phyloP scores from a whole-genome alignment of 2,113 vertebrate species.

The Prionailurus bengalensis region DNA sequence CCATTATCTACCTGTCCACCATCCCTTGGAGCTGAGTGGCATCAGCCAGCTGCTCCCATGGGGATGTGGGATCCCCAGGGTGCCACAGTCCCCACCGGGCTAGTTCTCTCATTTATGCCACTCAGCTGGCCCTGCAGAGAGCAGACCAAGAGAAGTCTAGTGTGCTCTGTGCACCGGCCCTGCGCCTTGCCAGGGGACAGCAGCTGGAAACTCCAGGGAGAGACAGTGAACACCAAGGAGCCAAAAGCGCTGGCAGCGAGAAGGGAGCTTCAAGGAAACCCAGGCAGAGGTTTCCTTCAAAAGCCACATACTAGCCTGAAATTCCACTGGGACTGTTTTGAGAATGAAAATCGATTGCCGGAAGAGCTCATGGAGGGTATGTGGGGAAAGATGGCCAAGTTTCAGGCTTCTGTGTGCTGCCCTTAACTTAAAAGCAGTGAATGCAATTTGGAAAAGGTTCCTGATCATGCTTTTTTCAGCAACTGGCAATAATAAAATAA shows the following conservation, averaged over 20 bases:
- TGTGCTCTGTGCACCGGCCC: rapidly evolving
- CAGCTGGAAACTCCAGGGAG: neutral
- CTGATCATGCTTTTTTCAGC: neutral
- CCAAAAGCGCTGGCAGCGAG: neutral
- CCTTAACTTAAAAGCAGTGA: neutral
- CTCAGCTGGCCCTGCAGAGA: neutral
- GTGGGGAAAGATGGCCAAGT: neutral
- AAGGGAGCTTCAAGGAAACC: constrained; percentile 59
- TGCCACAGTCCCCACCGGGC: neutral
- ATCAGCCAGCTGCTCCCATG: neutral
- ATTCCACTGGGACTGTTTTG: neutral
- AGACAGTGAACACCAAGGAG: neutral
- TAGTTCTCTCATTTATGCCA: neutral
- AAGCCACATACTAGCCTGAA: neutral
- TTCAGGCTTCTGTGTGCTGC: neutral
- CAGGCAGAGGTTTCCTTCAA: neutral
- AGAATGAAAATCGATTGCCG: neutral
- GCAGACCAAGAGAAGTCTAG: neutral
- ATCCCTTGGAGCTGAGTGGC: neutral
- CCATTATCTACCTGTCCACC: neutral
- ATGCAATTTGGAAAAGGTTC: neutral
- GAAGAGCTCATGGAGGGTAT: neutral
- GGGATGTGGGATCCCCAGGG: neutral
- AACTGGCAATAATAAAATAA: constrained; percentile 2
- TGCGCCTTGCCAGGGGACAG: neutral